phyloP scores from a whole-genome alignment of 2,797 vertebrate genomes.

The Percopsis omiscomaycus region DNA sequence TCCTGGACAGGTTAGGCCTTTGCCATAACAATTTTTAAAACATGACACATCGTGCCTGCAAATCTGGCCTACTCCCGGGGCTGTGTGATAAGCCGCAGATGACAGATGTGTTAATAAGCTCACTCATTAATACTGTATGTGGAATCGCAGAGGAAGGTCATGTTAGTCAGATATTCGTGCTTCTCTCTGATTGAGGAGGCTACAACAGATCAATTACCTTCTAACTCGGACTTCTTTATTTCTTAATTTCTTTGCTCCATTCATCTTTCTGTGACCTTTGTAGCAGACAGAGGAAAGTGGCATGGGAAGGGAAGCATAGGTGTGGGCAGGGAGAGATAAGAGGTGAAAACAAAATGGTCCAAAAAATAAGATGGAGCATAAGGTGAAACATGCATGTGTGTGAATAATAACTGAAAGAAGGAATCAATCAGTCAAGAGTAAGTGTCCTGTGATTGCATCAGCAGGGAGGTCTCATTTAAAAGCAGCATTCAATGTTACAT shows the following conservation, averaged over 20 bases:
- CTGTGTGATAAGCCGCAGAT: constrained; percentile 13
- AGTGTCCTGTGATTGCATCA: not conserved
- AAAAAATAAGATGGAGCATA: not conserved
- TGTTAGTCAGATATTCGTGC: constrained; percentile 4
- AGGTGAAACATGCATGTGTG: not conserved
- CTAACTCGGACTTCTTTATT: not conserved
- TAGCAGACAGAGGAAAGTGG: not conserved
- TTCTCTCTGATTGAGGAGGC: constrained; percentile 28
- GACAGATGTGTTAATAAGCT: constrained; percentile 14
- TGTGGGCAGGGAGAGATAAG: constrained; percentile 27
- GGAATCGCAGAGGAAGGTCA: constrained; percentile 36
- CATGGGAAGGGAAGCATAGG: not conserved
- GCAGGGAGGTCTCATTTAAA: too few species aligned
- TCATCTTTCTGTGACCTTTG: constrained; percentile 39
- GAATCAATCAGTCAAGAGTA: constrained; percentile 2
- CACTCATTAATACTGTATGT: constrained; percentile 29
- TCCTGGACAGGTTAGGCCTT: constrained; percentile 1
- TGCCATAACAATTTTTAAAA: not conserved
- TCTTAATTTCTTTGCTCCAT: constrained; percentile 9
- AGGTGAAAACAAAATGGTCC: constrained; percentile 17
- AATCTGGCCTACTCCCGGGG: not conserved
- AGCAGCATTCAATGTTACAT: too few species aligned
- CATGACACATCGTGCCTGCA: not conserved
- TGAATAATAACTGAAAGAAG: constrained; percentile 11
- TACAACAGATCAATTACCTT: constrained; percentile 16